Evolutionary conservation across 2,888 invertebrate species (phyloP).

Genomic region (Periphyllus acericola): DNA sequence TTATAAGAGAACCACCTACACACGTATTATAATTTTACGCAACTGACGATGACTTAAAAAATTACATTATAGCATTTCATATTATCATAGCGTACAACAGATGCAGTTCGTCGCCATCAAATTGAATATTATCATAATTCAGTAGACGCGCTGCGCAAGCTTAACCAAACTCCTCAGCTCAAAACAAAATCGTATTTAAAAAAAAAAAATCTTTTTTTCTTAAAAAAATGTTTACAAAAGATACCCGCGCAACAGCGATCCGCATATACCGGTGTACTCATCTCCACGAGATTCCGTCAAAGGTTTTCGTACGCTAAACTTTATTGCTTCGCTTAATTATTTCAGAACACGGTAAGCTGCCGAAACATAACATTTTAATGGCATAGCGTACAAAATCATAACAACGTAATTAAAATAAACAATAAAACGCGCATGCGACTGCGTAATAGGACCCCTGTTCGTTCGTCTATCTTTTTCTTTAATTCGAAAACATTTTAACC

Average conservation of each 20-base stretch:
- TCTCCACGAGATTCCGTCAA: not conserved
- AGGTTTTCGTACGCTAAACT: not conserved
- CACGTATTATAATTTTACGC: too few relatives aligned
- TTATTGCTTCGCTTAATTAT: not conserved
- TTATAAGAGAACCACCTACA: too few relatives aligned
- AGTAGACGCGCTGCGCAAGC: not conserved
- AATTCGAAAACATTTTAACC: not conserved
- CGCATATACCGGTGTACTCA: too few relatives aligned
- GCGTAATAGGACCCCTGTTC: not conserved
- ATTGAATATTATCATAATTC: too few relatives aligned
- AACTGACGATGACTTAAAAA: too few relatives aligned
- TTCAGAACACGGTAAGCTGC: not conserved
- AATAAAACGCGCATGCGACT: not conserved
- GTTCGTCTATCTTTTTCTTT: not conserved
- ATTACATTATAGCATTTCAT: too few relatives aligned
- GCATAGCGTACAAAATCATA: not conserved
- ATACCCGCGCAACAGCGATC: too few relatives aligned
- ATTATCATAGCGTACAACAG: not conserved
- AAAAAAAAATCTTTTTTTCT: not conserved
- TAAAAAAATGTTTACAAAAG: too few relatives aligned
- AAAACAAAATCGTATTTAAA: not conserved
- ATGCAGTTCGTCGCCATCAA: not conserved
- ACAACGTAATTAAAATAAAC: conserved; percentile 6
- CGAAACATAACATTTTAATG: conserved; percentile 11
- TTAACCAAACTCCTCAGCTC: not conserved